A percentile compares a stretch with the other conserved stretches of the same genome.
Conservation (phyloP, 2,113 vertebrate genomes). For the Phylloscopus trochilus region DNA sequence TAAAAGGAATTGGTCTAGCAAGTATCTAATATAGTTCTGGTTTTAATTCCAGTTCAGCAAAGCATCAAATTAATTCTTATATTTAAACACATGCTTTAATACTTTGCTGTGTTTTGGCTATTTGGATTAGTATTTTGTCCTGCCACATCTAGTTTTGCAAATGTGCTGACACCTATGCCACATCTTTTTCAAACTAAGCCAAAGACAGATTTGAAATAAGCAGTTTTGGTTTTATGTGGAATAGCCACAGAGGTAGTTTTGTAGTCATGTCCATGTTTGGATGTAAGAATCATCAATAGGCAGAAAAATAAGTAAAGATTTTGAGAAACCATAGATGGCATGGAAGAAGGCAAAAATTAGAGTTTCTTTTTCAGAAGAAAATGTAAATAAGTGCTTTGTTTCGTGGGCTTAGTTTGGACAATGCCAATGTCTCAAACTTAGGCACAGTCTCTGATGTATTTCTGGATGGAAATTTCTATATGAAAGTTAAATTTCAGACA, state of each 20-base stretch:
- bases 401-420: not conserved
- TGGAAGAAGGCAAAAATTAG: not conserved
- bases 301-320: not conserved
- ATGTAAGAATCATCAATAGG: not conserved
- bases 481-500: not conserved
- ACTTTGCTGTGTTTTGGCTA: not conserved
- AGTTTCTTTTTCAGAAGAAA: not conserved
- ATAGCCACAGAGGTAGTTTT: not conserved
- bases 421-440: not conserved
- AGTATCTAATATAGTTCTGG: not conserved
- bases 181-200: not conserved
- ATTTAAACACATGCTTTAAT: not conserved
- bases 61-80: not conserved
- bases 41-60: not conserved
- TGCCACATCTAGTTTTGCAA: not conserved
- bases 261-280: not conserved
- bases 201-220: not conserved
- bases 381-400: not conserved
- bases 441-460: not conserved
- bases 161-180: not conserved
- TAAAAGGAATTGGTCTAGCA: not conserved
- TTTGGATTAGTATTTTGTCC: not conserved
- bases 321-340: not conserved
- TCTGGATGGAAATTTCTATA: not conserved
- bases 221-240: not conserved